Evolutionary conservation across 2,797 vertebrate genomes (phyloP).

Genomic region (Menidia menidia): DNA sequence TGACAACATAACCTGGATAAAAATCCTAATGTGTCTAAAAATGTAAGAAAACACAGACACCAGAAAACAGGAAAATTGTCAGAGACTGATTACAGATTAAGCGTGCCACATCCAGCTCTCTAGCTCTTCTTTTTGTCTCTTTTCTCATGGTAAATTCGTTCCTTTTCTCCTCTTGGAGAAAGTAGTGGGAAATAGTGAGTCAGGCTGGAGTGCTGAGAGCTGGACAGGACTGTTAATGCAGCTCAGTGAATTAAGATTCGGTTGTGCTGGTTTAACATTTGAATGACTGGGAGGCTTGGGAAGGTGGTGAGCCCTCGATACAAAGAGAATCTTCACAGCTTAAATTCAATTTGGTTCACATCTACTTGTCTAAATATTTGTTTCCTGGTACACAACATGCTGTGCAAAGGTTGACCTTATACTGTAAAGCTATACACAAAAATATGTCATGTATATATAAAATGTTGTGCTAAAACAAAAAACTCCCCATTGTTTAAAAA

Average conservation of each 20-base stretch:
- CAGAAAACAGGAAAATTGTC: conserved; percentile 60
- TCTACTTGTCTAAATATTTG: conserved; percentile 83
- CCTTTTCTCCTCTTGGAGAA: conserved; percentile 74
- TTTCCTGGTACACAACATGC: conserved; percentile 63
- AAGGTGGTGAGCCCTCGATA: conserved; percentile 73
- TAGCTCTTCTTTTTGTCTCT: conserved; percentile 69
- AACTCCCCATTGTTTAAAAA: too few species aligned
- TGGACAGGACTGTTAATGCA: conserved; percentile 83
- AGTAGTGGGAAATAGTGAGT: conserved; percentile 85
- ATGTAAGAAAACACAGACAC: conserved; percentile 20
- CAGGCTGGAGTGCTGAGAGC: conserved; percentile 77
- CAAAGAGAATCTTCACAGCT: conserved; percentile 77
- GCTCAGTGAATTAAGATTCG: conserved; percentile 76
- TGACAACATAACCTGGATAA: not conserved
- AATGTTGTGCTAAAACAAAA: too few species aligned
- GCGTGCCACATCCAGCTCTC: conserved; percentile 76
- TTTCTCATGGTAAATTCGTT: conserved; percentile 80
- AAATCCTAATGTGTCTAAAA: conserved; percentile 1
- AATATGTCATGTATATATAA: too few species aligned
- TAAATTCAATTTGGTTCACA: conserved; percentile 66
- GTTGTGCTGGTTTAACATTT: conserved; percentile 80
- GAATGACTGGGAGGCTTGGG: conserved; percentile 81
- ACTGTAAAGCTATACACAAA: conserved; percentile 31
- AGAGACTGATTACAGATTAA: conserved; percentile 80
- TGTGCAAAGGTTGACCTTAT: conserved; percentile 47